Base-by-base conservation (phyloP, 2,797 vertebrate genomes). In the Nyctibius grandis region DNA sequence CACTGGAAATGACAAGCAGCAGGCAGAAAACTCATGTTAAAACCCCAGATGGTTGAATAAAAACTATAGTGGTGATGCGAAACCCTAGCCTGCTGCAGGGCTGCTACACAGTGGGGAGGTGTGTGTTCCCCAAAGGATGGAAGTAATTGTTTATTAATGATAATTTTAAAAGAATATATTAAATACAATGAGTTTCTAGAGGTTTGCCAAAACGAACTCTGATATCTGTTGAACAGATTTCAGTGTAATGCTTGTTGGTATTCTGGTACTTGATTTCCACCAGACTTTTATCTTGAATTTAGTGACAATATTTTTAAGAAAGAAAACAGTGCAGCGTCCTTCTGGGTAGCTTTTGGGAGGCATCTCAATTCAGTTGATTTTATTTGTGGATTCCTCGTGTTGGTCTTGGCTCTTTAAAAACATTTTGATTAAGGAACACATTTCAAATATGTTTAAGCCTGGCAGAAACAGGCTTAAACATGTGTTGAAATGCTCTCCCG, bases 21-120 rank as follows among this genome's bases (percentile, higher is more conserved):
- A 47, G n/a, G 69, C 34, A 72, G 38, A 89, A 83, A 75, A 18
- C 22, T 86, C 1, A 1, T 9, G 12, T 59, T 70, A 85, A 67
- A 54, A 47, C 9, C 13, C 18, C 6, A 57, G 11, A 45, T 0
- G 6, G 22, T 44, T 64, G 38, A 40, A 70, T 73, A 20, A 59
- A 80, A 77, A 15, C 22, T 85, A n/a, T 14, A 56, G 21, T 2
- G 21, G 10, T 69, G 47, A 63, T 45, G 9, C n/a, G 64, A 91
- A 94, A 82, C 15, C 12, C 2, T 12, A 59, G 31, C 5, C 23
- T 75, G 17, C 42, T 21, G 14, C 15, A 59, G 19, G 21, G 26
- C 15, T 89, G 17, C 22, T 3, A 5, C 0, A 0, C 7, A 59
- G 20, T 25, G 29, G 17, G 23, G 15, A 54, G 1, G 0, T 12